Evolutionary conservation across 2,797 vertebrate genomes (phyloP), one percentile per base, ranked within the genome.

Genomic region (Muscicapa striata): DNA sequence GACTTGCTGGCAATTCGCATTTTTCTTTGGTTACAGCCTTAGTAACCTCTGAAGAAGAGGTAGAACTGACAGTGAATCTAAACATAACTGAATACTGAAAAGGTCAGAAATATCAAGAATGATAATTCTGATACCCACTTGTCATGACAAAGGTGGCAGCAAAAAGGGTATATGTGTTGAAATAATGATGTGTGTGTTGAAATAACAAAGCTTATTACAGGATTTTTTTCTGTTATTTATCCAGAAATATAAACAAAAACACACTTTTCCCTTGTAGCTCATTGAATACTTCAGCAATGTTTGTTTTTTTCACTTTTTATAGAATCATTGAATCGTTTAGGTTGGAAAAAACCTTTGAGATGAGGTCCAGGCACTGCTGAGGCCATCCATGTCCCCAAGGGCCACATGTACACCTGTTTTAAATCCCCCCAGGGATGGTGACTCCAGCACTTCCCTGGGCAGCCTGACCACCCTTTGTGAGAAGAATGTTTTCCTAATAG

Each of bases 101-200:
- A 94, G 94, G 79, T 92, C 93, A 95, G 43, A 77, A 81, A 55
- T 83, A 95, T 19, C 64, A 80, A 88, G 87, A 62, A 86, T 87
- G 70, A 88, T 84, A 77, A 94, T 74, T 94, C 66, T 83, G 76
- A 67, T 73, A 49, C 77, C 36, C 75, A 58, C 82, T 86, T 81
- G 78, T 89, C 48, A 9, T 73, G 67, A 75, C 69, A 85, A 59
- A 70, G 79, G 29, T 51, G 54, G 58, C 52, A 90, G 77, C 27
- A 51, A 34, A 87, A 57, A 88, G 69, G 32, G 45, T 19, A 5
- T 30, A 20, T 48, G 27, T 58, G 26, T 49, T 91, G 77, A 89
- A 90, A 72, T 85, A 86, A 64, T 43, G 40, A 40, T 40, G 40
- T 40, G 40, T 40, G 40, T 57, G 24, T 48, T 91, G 76, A 90